These are phyloP conservation scores for Druceiella hillmani DNA, from an alignment of 2,888 invertebrate species.

Conservation along the genomic window DNA sequence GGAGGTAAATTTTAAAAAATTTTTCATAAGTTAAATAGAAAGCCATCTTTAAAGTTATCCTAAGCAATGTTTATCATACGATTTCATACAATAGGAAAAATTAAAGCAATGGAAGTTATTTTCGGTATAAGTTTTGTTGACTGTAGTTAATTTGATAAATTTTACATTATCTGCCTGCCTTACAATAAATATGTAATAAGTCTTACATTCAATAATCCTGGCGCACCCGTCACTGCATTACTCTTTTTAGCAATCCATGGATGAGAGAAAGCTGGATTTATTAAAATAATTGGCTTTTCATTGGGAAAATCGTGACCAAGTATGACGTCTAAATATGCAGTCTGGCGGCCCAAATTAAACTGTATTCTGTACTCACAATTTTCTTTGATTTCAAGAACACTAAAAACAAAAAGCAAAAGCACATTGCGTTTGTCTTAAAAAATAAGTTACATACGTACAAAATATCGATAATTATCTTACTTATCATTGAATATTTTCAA, in stretches of 20 bases:
- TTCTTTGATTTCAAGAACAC: conserved; percentile 66
- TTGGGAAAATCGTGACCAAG: conserved; percentile 68
- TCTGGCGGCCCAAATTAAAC: conserved; percentile 60
- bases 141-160: neutral
- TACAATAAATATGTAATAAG: conserved; percentile 1
- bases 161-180: neutral
- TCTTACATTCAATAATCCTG: conserved; percentile 66
- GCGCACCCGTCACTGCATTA: conserved; percentile 67
- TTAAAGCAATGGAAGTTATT: too few species aligned
- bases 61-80: too few species aligned
- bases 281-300: conserved; percentile 64
- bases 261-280: conserved; percentile 63
- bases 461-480: conserved; percentile 44
- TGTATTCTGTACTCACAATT: conserved; percentile 68
- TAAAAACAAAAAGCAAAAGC: conserved; percentile 29
- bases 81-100: too few species aligned
- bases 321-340: conserved; percentile 61
- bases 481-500: conserved; percentile 79
- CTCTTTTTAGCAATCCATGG: conserved; percentile 65
- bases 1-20: too few species aligned
- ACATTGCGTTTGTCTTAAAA: too few species aligned
- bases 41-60: too few species aligned
- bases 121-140: too few species aligned
- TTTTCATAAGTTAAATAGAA: too few species aligned
- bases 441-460: conserved; percentile 17